phyloP scores from a whole-genome alignment of 2,797 vertebrate species.

The Catharus ustulatus region DNA sequence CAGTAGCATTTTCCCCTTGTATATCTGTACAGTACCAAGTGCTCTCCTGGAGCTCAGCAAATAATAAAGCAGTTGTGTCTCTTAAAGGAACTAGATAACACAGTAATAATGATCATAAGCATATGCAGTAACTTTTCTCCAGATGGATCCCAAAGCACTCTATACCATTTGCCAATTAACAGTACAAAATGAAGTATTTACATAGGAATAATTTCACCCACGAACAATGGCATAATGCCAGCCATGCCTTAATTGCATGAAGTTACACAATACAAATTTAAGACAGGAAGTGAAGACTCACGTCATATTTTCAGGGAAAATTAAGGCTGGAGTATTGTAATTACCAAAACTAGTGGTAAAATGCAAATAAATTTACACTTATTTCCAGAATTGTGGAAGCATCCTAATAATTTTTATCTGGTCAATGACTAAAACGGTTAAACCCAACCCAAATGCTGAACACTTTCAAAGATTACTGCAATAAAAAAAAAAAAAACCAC shows the following conservation, averaged over 20 bases:
- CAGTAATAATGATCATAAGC: slow-evolving; percentile 49
- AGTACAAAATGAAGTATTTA: slow-evolving; percentile 59
- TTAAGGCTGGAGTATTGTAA: not conserved
- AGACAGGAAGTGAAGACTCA: slow-evolving; percentile 50
- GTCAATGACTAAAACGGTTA: not conserved
- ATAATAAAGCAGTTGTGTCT: slow-evolving; percentile 40
- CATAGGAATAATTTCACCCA: slow-evolving; percentile 67
- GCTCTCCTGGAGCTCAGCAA: not conserved
- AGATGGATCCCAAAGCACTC: slow-evolving; percentile 66
- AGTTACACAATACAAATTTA: slow-evolving; percentile 57
- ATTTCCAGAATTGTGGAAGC: not conserved
- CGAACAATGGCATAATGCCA: slow-evolving; percentile 56
- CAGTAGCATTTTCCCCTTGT: not conserved
- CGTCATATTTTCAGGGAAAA: slow-evolving; percentile 36
- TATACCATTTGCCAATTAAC: slow-evolving; percentile 68
- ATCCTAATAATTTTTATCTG: not conserved
- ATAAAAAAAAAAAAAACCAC: not conserved
- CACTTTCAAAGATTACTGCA: not conserved
- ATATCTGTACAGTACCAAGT: not conserved
- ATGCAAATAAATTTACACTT: not conserved
- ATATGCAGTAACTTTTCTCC: slow-evolving; percentile 63
- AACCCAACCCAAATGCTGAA: not conserved
- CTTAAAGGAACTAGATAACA: slow-evolving; percentile 43
- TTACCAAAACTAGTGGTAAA: slow-evolving; percentile 2
- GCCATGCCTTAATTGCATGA: slow-evolving; percentile 52